Conservation (phyloP, 2,113 vertebrate genomes). For the Bagarius yarrelli region DNA sequence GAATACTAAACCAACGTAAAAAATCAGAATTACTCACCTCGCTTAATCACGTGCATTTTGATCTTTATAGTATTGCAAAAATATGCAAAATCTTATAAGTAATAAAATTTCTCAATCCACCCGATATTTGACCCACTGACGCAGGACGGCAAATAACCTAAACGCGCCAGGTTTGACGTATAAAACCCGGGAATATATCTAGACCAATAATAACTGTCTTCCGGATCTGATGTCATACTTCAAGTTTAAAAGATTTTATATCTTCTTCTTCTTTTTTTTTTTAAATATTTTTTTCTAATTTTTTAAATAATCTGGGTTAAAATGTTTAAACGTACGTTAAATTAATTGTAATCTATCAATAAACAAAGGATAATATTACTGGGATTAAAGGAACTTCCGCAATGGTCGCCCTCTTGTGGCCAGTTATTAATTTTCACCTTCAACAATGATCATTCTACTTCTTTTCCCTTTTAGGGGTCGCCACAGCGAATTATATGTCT, state of each 20-base stretch:
- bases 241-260: not conserved
- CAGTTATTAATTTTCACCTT: too few species aligned
- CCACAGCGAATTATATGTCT: too few species aligned
- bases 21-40: constrained; percentile 71
- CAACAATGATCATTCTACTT: too few species aligned
- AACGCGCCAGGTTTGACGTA: not conserved
- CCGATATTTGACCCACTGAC: not conserved
- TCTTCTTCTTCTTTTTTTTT: not conserved
- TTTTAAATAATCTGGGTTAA: too few species aligned
- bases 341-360: too few species aligned
- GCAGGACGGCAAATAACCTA: not conserved
- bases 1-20: not conserved
- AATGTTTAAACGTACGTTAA: too few species aligned
- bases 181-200: not conserved
- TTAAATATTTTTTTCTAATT: not conserved
- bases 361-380: too few species aligned
- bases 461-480: too few species aligned
- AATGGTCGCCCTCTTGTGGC: too few species aligned
- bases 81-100: not conserved
- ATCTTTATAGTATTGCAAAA: not conserved
- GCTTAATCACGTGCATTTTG: constrained; percentile 89
- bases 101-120: not conserved
- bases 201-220: not conserved
- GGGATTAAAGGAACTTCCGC: too few species aligned
- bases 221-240: not conserved